A percentile compares a stretch with the other conserved stretches of the same genome.
Conservation (phyloP, 2,113 vertebrate genomes). For the Pluvianellus socialis region DNA sequence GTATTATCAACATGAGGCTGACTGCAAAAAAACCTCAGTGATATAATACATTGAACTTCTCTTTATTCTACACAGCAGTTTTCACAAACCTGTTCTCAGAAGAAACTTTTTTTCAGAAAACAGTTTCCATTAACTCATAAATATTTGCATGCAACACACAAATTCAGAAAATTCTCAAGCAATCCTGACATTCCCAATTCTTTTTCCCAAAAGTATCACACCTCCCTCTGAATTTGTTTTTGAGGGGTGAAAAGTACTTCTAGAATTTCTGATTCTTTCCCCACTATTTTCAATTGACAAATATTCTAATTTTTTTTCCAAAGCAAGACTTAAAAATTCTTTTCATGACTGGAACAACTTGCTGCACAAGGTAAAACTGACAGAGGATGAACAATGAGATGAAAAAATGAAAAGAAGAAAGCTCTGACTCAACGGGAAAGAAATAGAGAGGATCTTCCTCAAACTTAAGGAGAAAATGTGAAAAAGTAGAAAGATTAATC, state of each 20-base stretch:
- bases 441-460: neutral
- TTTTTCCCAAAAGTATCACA: neutral
- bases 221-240: neutral
- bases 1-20: neutral
- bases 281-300: neutral
- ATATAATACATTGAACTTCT: neutral
- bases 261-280: neutral
- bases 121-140: neutral
- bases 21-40: neutral
- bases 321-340: neutral
- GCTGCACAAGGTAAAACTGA: neutral
- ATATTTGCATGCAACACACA: neutral
- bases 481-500: neutral
- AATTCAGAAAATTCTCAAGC: neutral
- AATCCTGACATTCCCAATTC: neutral
- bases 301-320: neutral
- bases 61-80: neutral
- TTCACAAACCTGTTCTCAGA: neutral
- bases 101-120: neutral
- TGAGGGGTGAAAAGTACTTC: neutral
- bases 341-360: neutral
- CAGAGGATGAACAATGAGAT: neutral
- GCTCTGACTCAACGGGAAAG: accelerated
- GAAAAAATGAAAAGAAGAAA: neutral
- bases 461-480: neutral